phyloP scores from a whole-genome alignment of 2,888 invertebrate genomes.

The Ophion ellenae region DNA sequence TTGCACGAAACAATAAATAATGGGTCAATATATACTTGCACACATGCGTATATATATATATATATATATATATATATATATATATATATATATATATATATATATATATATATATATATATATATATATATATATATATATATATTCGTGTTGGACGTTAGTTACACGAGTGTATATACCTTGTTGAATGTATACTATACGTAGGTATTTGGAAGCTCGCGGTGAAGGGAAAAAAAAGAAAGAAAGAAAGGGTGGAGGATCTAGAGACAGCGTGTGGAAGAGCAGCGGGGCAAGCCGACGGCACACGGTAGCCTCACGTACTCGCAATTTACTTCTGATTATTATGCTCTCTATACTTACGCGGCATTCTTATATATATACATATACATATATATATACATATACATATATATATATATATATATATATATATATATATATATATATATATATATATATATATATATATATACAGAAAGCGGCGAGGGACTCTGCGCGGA shows the following conservation, averaged over 20 bases:
- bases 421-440: slow-evolving; percentile 19
- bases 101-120: not conserved
- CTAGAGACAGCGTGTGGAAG: slow-evolving; percentile 27
- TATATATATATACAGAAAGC: slow-evolving; percentile 13
- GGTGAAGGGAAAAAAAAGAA: slow-evolving; percentile 35
- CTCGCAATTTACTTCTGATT: slow-evolving; percentile 83
- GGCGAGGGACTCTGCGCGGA: slow-evolving; percentile 26
- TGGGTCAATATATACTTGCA: not conserved
- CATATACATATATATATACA: slow-evolving; percentile 6
- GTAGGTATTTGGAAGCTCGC: slow-evolving; percentile 14
- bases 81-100: not conserved
- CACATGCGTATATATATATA: not conserved
- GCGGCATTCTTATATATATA: slow-evolving; percentile 68
- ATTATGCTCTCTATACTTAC: slow-evolving; percentile 81
- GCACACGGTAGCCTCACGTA: slow-evolving; percentile 84
- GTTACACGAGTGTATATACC: not conserved
- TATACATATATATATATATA: too few species aligned
- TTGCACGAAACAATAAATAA: slow-evolving; percentile 37
- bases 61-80: not conserved
- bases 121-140: too few species aligned
- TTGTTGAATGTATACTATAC: slow-evolving; percentile 1
- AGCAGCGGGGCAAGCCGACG: slow-evolving; percentile 68
- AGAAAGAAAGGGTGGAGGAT: not conserved
- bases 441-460: not conserved
- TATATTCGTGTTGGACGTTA: not conserved